Evolutionary conservation across 1,140 invertebrate species (phyloP).

Genomic region (Halictus rubicundus): DNA sequence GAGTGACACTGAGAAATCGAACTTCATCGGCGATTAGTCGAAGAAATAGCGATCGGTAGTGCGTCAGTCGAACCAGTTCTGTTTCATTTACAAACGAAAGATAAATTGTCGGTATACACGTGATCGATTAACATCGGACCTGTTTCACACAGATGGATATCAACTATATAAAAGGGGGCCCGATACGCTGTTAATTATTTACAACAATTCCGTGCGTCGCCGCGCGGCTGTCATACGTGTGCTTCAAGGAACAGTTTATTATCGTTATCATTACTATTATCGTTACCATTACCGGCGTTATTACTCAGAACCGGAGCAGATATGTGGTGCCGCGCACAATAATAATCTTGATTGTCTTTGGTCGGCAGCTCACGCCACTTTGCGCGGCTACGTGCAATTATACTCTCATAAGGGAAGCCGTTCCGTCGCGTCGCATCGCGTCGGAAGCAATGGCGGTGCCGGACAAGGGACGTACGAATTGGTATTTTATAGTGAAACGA

Average conservation of each 20-base stretch:
- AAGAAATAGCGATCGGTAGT: slow-evolving; percentile 39
- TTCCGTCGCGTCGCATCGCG: too few relatives aligned
- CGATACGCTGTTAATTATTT: slow-evolving; percentile 51
- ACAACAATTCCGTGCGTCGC: slow-evolving; percentile 26
- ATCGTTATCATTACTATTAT: slow-evolving; percentile 68
- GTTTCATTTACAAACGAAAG: slow-evolving; percentile 39
- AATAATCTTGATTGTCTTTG: slow-evolving; percentile 71
- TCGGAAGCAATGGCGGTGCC: slow-evolving; percentile 4
- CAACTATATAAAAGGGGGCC: slow-evolving; percentile 20
- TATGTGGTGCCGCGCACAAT: slow-evolving; percentile 52
- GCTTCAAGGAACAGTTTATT: slow-evolving; percentile 27
- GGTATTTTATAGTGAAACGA: slow-evolving; percentile 52
- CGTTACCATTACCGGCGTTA: slow-evolving; percentile 59
- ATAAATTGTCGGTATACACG: slow-evolving; percentile 31
- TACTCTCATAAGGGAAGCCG: slow-evolving; percentile 44
- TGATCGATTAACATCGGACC: slow-evolving; percentile 47
- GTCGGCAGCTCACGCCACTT: slow-evolving; percentile 61
- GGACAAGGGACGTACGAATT: slow-evolving; percentile 38
- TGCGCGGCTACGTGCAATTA: slow-evolving; percentile 67
- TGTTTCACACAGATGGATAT: slow-evolving; percentile 12
- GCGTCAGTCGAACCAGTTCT: slow-evolving; percentile 50
- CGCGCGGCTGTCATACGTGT: neutral
- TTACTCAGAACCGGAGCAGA: slow-evolving; percentile 43
- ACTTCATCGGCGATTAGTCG: slow-evolving; percentile 48
- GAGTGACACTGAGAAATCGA: slow-evolving; percentile 32